Evolutionary conservation across 2,113 vertebrate species (phyloP), one percentile per base, ranked within the genome.

Genomic region (Candoia aspera): DNA sequence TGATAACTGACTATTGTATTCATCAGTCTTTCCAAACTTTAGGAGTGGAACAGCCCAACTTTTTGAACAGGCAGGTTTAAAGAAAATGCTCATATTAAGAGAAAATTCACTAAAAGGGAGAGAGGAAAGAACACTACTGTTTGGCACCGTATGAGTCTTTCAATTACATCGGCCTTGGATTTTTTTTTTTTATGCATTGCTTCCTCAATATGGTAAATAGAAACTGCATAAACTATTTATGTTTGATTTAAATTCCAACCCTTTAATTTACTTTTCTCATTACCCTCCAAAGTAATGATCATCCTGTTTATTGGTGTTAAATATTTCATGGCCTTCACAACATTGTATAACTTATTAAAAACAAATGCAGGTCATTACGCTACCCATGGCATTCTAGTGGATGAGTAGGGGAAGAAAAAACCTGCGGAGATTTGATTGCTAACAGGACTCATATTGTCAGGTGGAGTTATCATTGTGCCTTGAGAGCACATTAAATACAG

Each of bases 191-290:
- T 95, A 97, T 87, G 68, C 90, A 93, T 95, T 96, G 93, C 87
- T 90, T 92, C 29, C 87, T 57, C 86, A 87, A 93, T 90, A 91
- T 94, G 84, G 95, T 95, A 97, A 96, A 96, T 95, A 96, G 94
- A 96, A 97, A 95, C 86, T 94, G 84, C 95, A 95, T 94, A 86
- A 96, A 96, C 92, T 91, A 96, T 95, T 96, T 95, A 95, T 95
- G 93, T 95, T 95, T 96, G 96, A 95, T 96, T 96, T 95, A 96
- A 95, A 96, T 95, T 94, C 92, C 95, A 95, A 84, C 84, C 93
- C 90, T 87, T 95, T 96, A 95, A 96, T 97, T 96, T 97, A 94
- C 91, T 93, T 97, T 96, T 95, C 92, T 96, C 93, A 95, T 96
- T 97, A 95, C 89, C 73, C 91, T 86, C 93, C 93, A 90, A 94